Evolutionary conservation across 2,888 invertebrate genomes (phyloP).

Genomic region (Tyria jacobaeae): DNA sequence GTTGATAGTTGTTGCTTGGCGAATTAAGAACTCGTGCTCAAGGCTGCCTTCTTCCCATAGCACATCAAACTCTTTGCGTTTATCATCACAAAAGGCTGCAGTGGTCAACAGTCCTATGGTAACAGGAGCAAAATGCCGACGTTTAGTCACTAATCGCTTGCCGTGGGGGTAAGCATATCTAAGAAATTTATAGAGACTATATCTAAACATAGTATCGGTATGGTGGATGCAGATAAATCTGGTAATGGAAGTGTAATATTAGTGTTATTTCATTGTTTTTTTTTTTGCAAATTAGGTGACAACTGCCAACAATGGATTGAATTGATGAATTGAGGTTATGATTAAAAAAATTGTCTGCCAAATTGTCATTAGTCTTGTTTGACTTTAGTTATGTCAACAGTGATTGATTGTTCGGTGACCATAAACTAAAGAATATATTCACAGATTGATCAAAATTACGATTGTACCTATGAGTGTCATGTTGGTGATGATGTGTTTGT

Average conservation of each 20-base stretch:
- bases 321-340: constrained; percentile 24
- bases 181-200: constrained; percentile 61
- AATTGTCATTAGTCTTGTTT: neutral
- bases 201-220: constrained; percentile 65
- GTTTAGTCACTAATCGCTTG: constrained; percentile 51
- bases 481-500: no score
- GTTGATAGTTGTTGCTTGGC: constrained; percentile 84
- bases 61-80: constrained; percentile 53
- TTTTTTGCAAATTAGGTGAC: constrained; percentile 19
- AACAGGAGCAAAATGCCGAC: constrained; percentile 63
- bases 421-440: no score
- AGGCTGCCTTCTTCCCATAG: constrained; percentile 67
- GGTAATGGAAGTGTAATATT: neutral
- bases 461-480: no score
- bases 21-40: constrained; percentile 84
- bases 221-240: constrained; percentile 18
- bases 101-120: constrained; percentile 66
- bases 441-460: no score
- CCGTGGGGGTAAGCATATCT: constrained; percentile 55
- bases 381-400: no score
- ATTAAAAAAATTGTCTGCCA: neutral
- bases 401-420: no score
- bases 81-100: constrained; percentile 66
- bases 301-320: constrained; percentile 15
- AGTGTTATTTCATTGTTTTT: constrained; percentile 28